These are phyloP conservation scores for Heliconius melpomene DNA, from an alignment of 1,140 invertebrate species.

Conservation along the genomic window DNA sequence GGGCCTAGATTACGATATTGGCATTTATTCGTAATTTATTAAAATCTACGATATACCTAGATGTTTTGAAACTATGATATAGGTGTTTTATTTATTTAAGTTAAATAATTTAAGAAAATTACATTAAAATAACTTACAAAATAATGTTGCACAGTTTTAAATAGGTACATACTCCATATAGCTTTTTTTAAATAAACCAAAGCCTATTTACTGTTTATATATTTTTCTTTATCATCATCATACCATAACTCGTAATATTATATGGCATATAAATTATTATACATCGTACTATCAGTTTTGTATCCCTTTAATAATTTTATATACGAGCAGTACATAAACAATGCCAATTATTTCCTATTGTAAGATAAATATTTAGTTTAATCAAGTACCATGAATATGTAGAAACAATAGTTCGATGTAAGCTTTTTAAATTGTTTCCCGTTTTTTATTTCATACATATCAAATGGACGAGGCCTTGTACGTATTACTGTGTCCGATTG, in stretches of 20 bases:
- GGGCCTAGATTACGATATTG: conserved; percentile 55
- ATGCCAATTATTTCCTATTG: background rate
- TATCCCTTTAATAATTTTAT: background rate
- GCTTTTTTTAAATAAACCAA: background rate
- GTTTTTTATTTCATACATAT: too few relatives aligned
- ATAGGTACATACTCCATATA: background rate
- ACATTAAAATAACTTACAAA: too few relatives aligned
- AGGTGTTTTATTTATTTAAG: too few relatives aligned
- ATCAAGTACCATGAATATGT: conserved; percentile 24
- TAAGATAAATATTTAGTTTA: background rate
- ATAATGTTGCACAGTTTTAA: background rate
- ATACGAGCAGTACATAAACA: background rate
- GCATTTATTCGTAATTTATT: conserved; percentile 48
- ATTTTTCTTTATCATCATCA: too few relatives aligned
- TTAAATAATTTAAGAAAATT: too few relatives aligned
- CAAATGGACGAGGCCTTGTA: too few relatives aligned
- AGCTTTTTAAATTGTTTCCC: too few relatives aligned
- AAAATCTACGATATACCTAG: background rate
- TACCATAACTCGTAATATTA: background rate
- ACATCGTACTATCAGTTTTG: background rate
- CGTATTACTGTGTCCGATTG: too few relatives aligned
- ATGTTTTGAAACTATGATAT: background rate
- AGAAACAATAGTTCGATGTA: conserved; percentile 21
- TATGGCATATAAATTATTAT: background rate
- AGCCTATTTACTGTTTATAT: too few relatives aligned